phyloP scores from a whole-genome alignment of 2,797 vertebrate species.

The Myripristis jacobus region DNA sequence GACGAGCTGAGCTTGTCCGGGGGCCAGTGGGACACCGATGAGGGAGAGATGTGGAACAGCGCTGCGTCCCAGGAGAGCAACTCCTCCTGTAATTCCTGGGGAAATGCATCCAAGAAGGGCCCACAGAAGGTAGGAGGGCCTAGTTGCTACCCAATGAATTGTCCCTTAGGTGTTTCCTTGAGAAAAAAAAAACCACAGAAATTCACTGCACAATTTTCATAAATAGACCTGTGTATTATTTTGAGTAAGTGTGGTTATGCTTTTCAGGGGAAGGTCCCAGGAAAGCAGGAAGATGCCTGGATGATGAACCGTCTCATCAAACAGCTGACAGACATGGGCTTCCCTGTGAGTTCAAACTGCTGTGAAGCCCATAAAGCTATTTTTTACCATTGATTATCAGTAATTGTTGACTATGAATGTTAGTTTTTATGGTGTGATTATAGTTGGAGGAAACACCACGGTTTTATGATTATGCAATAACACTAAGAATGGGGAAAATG shows the following conservation, averaged over 20 bases:
- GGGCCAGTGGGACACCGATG: conserved; percentile 94
- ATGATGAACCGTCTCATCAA: conserved; percentile 97
- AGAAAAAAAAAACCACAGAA: too few species aligned
- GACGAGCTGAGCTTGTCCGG: conserved; percentile 90
- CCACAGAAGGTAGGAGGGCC: conserved; percentile 88
- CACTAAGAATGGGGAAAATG: too few species aligned
- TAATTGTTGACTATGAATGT: too few species aligned
- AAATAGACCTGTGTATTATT: too few species aligned
- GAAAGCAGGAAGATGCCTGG: conserved; percentile 96
- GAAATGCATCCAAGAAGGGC: conserved; percentile 92
- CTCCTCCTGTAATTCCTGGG: conserved; percentile 95
- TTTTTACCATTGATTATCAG: neutral
- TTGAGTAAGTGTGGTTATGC: neutral
- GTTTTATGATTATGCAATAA: too few species aligned
- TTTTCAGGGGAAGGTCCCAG: conserved; percentile 90
- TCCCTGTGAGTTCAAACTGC: conserved; percentile 87
- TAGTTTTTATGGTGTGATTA: too few species aligned
- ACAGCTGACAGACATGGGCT: conserved; percentile 99
- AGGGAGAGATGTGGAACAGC: conserved; percentile 95
- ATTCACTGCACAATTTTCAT: neutral
- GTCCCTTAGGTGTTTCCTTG: neutral
- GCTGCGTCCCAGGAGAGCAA: conserved; percentile 93
- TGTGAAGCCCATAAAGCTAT: neutral
- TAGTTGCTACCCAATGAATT: neutral
- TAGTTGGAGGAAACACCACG: too few species aligned